Evolutionary conservation across 1,140 invertebrate genomes (phyloP).

Genomic region (Zaprionus africanus): DNA sequence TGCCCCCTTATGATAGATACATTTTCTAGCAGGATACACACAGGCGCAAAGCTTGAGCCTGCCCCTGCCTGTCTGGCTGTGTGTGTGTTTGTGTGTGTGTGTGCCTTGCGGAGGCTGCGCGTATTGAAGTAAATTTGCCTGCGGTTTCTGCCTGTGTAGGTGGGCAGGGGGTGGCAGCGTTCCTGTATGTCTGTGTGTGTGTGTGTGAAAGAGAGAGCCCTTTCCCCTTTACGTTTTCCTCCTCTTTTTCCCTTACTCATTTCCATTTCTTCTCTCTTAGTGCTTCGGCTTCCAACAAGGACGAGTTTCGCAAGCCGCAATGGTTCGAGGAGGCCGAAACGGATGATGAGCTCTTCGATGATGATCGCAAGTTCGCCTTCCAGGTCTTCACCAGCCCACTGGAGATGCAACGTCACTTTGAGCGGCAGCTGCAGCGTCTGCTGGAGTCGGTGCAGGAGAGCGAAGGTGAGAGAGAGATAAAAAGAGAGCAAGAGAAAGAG

Average conservation of each 20-base stretch:
- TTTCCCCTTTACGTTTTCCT: slow-evolving; percentile 5
- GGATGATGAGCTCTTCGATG: slow-evolving; percentile 83
- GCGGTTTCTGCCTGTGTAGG: slow-evolving; percentile 19
- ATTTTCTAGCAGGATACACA: slow-evolving; percentile 72
- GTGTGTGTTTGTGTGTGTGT: slow-evolving; percentile 38
- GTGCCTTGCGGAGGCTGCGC: slow-evolving; percentile 69
- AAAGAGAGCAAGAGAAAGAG: too few species aligned
- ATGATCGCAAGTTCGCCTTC: slow-evolving; percentile 83
- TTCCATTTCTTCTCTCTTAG: slow-evolving; percentile 14
- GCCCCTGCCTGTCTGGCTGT: neutral
- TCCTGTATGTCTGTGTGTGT: neutral
- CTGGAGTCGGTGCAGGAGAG: slow-evolving; percentile 79
- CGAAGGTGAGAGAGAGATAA: slow-evolving; percentile 52
- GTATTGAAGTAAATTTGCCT: slow-evolving; percentile 48
- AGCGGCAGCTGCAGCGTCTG: slow-evolving; percentile 84
- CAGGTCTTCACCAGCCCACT: slow-evolving; percentile 84
- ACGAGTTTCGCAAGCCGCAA: slow-evolving; percentile 82
- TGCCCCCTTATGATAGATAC: slow-evolving; percentile 69
- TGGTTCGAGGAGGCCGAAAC: slow-evolving; percentile 84
- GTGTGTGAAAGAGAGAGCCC: neutral
- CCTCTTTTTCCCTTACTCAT: neutral
- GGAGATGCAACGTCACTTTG: slow-evolving; percentile 85
- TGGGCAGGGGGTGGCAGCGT: neutral
- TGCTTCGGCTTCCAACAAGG: slow-evolving; percentile 67
- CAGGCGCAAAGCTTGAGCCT: slow-evolving; percentile 20